These are phyloP conservation scores for Megaceryle alcyon DNA, from an alignment of 2,797 vertebrate species.

Conservation along the genomic window DNA sequence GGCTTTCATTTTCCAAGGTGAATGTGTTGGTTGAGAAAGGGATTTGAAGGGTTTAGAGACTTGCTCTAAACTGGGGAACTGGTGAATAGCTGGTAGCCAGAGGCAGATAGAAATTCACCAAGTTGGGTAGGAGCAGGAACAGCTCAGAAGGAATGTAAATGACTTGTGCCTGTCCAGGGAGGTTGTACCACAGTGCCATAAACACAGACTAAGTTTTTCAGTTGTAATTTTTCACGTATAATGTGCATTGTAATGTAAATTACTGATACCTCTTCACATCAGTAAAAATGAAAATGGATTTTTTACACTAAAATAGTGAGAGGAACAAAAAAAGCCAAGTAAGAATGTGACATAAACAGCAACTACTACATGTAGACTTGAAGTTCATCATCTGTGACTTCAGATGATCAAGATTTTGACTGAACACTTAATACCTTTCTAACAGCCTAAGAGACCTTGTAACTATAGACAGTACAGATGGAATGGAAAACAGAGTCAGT, in stretches of 20 bases:
- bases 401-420: not conserved
- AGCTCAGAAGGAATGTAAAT: not conserved
- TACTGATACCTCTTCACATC: not conserved
- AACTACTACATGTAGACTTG: fast-evolving
- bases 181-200: not conserved
- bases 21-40: not conserved
- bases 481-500: not conserved
- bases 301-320: not conserved
- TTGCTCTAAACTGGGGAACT: not conserved
- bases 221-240: not conserved
- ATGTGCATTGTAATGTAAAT: not conserved
- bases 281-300: not conserved
- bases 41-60: not conserved
- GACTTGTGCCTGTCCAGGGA: not conserved
- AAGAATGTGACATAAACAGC: not conserved
- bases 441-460: not conserved
- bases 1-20: not conserved
- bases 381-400: not conserved
- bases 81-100: not conserved
- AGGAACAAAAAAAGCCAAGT: not conserved
- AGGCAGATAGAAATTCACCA: not conserved
- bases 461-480: not conserved
- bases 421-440: not conserved
- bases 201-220: not conserved
- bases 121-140: not conserved